Base-by-base conservation (phyloP, 92 coral and sea anemone species). In the Palythoa heliodiscus region DNA sequence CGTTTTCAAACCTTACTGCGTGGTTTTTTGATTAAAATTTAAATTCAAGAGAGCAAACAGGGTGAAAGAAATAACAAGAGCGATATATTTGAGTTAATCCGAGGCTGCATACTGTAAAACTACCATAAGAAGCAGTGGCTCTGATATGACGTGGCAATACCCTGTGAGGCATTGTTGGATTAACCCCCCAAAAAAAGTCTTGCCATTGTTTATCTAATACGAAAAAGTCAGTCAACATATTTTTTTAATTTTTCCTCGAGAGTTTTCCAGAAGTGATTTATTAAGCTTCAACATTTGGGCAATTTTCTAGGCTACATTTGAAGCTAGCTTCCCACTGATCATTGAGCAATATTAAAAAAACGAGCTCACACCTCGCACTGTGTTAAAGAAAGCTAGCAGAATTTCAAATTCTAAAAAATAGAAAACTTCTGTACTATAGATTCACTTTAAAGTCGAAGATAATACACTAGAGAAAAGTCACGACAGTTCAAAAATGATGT, bases 401-500 rank as follows among this genome's bases (percentile, higher is more conserved):
- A 9, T 64, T 67, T 66, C 25, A 80, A 80, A 3, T 5, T 43
- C 4, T 1, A 43, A 43, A 8, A 22, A 68, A 6, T 17, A n/a
- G 9, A 61, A 7, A 37, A 20, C 55, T 61, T 77, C 19, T 60
- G 38, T 50, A 47, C 72, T 23, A 7, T n/a, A 20, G 48, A 43
- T 2, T 48, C 54, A 67, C 57, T 80, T 66, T 29, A 66, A 16
- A 80, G 66, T 80, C 14, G 66, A 58, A 23, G 57, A 80, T 63
- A 66, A 67, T 22, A 48, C 54, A 48, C 37, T 1, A 29, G 23
- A 19, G 7, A 20, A 78, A 80, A 66, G 84, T 66, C 70, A 80
- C 52, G 40, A 64, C 73, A 40, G 66, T 52, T 22, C 73, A 14
- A 47, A 78, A 79, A 64, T 80, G 84, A 80, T 43, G 66, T 67